Evolutionary conservation across 23 tunicate genomes (phyloP), one percentile per base, ranked within the genome.

Genomic region (Styela clava): DNA sequence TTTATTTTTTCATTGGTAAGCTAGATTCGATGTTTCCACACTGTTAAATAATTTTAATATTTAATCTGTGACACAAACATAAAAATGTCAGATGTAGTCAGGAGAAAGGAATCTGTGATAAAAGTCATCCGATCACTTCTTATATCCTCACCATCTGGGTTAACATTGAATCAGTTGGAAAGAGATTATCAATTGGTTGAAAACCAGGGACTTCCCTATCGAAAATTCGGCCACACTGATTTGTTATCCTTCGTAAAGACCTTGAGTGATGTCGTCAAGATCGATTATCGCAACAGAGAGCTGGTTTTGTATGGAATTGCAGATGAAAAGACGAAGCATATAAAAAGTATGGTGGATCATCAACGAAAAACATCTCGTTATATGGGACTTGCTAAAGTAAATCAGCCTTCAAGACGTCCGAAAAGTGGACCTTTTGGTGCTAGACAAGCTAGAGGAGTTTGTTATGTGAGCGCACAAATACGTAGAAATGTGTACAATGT

Each of bases 41-140:
- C n/a, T n/a, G n/a, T n/a, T n/a, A n/a, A n/a, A n/a, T n/a, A n/a
- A n/a, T n/a, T n/a, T n/a, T n/a, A n/a, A n/a, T n/a, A n/a, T n/a
- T n/a, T n/a, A n/a, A n/a, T n/a, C n/a, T n/a, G n/a, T n/a, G n/a
- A n/a, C n/a, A n/a, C n/a, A n/a, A n/a, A n/a, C n/a, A n/a, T n/a
- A n/a, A n/a, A n/a, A 69, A 88, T 91, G 97, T 69, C 97, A 22
- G 97, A 91, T 24, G 70, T 78, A 30, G 80, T 70, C 2, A 77
- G 84, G 20, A 78, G 78, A 32, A 81, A 74, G 70, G 84, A 86
- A 16, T 63, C 81, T 74, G 86, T 85, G 44, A 85, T 71, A n/a
- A 78, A 91, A 82, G 90, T 81, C 30, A 81, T 91, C 69, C 87
- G 97, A 64, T 86, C 91, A 24, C 69, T 85, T 12, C 74, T 91